Evolutionary conservation across 2,797 vertebrate species (phyloP).

Genomic region (Enteromius radiatus): DNA sequence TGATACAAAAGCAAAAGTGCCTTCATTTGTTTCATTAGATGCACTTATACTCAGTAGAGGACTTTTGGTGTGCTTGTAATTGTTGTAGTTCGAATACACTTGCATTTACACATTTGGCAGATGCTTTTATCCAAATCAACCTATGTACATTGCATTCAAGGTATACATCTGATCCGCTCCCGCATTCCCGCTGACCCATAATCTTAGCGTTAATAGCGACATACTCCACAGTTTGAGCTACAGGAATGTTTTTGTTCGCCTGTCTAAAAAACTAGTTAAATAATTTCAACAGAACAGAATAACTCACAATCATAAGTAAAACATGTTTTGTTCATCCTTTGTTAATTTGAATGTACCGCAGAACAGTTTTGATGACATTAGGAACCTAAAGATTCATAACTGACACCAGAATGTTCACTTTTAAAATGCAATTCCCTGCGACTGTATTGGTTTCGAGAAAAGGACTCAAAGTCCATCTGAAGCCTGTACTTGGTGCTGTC

Average conservation of each 20-base stretch:
- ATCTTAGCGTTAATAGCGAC: neutral
- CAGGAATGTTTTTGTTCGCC: neutral
- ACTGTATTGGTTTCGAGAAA: conserved; percentile 7
- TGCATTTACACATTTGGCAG: conserved; percentile 1
- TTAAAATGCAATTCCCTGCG: conserved; percentile 19
- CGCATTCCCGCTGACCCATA: neutral
- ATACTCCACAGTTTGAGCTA: neutral
- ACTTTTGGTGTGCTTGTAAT: conserved; percentile 16
- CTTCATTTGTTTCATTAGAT: conserved; percentile 53
- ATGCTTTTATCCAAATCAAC: neutral
- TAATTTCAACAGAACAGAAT: neutral
- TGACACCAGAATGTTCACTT: conserved; percentile 32
- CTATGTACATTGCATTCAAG: conserved; percentile 14
- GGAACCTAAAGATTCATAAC: neutral
- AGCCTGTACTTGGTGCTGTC: conserved; percentile 29
- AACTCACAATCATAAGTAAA: neutral
- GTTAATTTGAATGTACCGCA: conserved; percentile 5
- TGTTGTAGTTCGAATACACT: conserved; percentile 27
- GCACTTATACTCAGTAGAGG: conserved; percentile 26
- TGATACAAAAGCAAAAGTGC: conserved; percentile 59
- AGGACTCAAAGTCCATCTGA: conserved; percentile 20
- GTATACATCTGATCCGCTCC: neutral
- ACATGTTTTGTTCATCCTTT: neutral
- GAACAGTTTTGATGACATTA: neutral
- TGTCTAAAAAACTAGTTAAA: neutral